Evolutionary conservation across 1,140 invertebrate species (phyloP), one percentile per base, ranked within the genome.

Genomic region (Caenorhabditis remanei): DNA sequence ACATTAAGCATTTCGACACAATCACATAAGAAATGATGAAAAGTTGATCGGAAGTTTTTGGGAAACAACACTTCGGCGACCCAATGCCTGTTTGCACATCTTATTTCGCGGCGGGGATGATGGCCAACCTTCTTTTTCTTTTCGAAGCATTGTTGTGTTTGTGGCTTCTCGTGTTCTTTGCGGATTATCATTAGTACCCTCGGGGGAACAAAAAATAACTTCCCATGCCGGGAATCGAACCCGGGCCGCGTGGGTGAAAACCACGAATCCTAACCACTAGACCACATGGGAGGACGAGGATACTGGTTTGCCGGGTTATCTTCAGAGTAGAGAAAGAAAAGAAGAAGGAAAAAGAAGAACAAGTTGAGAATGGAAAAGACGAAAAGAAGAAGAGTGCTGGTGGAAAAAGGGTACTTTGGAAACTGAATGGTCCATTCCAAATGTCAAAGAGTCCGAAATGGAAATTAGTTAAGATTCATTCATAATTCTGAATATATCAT

Each of bases 181-280:
- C 71, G 43, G 43, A 50, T 79, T 79, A 79, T 79, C 43, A 79
- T 79, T 43, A 79, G 71, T 16, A 46, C 8, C 61, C 11, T 63
- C 24, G 11, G 8, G 24, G 11, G 43, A 13, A 24, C 6, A 50
- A 79, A 85, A 67, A 85, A 48, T 7, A 67, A 65, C 32, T 95
- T 95, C 95, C 95, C 95, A 94, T 95, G 95, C 95, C 95, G 95
- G 95, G 95, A 95, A 95, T 95, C 95, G 95, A 95, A 95, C 95
- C 95, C 95, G 95, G 95, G 95, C 95, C 95, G 95, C 94, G 95
- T 95, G 95, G 95, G 95, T 95, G 95, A 95, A 94, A 95, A 95
- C 95, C 95, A 95, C 95, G 94, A 95, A 95, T 95, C 95, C 95
- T 95, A 95, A 94, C 95, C 95, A 83, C 75, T 87, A 87, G 75